Base-by-base conservation (phyloP, 2,113 vertebrate genomes). In the Thamnaconus septentrionalis region DNA sequence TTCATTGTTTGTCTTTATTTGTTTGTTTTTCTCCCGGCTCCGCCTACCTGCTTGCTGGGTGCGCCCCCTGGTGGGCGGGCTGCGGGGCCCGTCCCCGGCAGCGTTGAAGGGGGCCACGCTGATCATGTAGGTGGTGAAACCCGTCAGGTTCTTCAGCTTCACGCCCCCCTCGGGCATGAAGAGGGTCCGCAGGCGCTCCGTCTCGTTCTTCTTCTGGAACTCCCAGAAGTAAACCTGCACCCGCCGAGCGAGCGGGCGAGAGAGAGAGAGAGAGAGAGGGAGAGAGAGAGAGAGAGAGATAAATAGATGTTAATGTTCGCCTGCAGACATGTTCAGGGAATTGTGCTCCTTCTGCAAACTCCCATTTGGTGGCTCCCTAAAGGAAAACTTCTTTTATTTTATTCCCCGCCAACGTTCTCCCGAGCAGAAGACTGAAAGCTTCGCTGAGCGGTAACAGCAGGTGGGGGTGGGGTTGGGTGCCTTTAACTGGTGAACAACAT, bases 221-320 rank as follows among this genome's bases (percentile, higher is more conserved):
- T 98, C 95, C 96, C 97, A 98, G 75, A 94, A 98, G 77, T 94
- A 97, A 64, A 98, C 94, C 97, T 99, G 78, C 53, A 12, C 3
- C 5, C 18, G 18, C 18, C 18, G 2, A 50, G 75, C 62, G 56
- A 6, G 50, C 45, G 5, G 45, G 10, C 48, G 47, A 31, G 18
- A 47, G 66, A 31, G 18, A 31, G 18, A 31, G 18, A 31, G 18
- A 31, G 18, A 31, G 18, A 31, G 18, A 1, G 18, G 18, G 18
- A 31, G 18, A 31, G 18, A 50, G 75, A 62, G 56, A 6, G 50
- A 48, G 5, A 46, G 10, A 51, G 47, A 31, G 18, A 49, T 66
- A 41, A 74, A 75, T 54, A 65, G 54, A 66, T 65, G 64, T 67
- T 56, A 75, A 64, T 49, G 66, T 39, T 0, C 3, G 61, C 46